A percentile compares a stretch with the other conserved stretches of the same genome.
Conservation (phyloP, 2,888 invertebrate genomes). For the Theristus sp. region DNA sequence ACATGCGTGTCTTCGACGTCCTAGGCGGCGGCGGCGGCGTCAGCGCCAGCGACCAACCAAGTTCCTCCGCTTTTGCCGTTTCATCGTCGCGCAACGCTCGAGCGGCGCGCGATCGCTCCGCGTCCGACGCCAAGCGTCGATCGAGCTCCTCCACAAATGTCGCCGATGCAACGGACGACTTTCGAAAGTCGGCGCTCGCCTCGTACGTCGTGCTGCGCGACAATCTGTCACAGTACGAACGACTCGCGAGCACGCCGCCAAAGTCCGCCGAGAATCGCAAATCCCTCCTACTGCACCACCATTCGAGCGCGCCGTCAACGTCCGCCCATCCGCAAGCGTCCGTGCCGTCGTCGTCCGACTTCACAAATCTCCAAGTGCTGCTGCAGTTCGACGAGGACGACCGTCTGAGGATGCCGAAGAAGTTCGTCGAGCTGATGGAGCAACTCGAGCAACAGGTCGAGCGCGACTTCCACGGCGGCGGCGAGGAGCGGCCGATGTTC, state of each 20-base stretch:
- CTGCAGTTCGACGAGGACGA: not conserved
- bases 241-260: not conserved
- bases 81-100: not conserved
- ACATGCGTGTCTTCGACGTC: not conserved
- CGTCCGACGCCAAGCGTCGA: not conserved
- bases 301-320: no score
- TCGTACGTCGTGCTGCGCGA: constrained; percentile 6
- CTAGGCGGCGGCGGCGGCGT: not conserved
- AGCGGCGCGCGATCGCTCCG: not conserved
- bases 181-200: constrained; percentile 4
- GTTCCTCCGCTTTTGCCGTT: not conserved
- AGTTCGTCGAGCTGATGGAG: not conserved
- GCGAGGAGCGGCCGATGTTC: no score
- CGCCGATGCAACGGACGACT: not conserved
- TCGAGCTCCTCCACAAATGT: not conserved
- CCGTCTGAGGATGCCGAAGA: not conserved
- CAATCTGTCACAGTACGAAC: constrained; percentile 4
- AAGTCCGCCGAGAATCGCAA: no score
- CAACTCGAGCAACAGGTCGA: no score
- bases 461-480: no score
- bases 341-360: not conserved
- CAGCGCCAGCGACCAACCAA: no score
- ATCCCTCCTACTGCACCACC: no score
- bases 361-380: not conserved
- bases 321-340: not conserved